Evolutionary conservation across 2,888 invertebrate species (phyloP), one percentile per base, ranked within the genome.

Genomic region (Ecliptopera silaceata): DNA sequence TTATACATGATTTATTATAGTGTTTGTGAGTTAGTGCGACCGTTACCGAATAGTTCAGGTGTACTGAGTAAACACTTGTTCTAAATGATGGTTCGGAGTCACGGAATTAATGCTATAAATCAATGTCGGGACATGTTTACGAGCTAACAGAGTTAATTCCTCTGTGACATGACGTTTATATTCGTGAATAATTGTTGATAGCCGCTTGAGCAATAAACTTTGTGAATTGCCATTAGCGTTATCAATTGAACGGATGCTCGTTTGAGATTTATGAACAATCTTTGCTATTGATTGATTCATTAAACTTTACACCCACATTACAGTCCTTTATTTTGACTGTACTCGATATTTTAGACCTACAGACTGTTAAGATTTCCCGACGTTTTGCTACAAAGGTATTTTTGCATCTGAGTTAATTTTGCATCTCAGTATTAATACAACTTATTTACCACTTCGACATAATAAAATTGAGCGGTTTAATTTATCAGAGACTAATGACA

Each of bases 131-230:
- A 82, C 84, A 86, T 89, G 88, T 90, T 88, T 89, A 89, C 88
- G 88, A 87, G 88, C 87, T 88, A 88, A 88, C 88, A 86, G 87
- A 88, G 88, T 90, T 88, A 88, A 88, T 88, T 84, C 86, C 86
- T 77, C 70, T 79, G 79, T 84, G 87, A 88, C 88, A 84, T 88
- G 88, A 88, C 88, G 88, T 82, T 88, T 88, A 88, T 88, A 87
- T 86, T 86, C 84, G 80, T 89, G 88, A 88, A 84, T 87, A 88
- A 88, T 88, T 84, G 90, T 88, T 84, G 82, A 84, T 83, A 84
- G 84, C 49, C 54, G 55, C 56, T 65, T 65, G 64, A 59, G 65
- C 61, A 69, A 74, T 76, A 72, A 72, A 71, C 70, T 65, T 70
- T 65, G 71, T 70, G 67, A 66, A 64, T 66, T 63, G 59, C 52